These are phyloP conservation scores for Leptobrachium ailaonicum DNA, from an alignment of 2,113 vertebrate species.

Conservation along the genomic window DNA sequence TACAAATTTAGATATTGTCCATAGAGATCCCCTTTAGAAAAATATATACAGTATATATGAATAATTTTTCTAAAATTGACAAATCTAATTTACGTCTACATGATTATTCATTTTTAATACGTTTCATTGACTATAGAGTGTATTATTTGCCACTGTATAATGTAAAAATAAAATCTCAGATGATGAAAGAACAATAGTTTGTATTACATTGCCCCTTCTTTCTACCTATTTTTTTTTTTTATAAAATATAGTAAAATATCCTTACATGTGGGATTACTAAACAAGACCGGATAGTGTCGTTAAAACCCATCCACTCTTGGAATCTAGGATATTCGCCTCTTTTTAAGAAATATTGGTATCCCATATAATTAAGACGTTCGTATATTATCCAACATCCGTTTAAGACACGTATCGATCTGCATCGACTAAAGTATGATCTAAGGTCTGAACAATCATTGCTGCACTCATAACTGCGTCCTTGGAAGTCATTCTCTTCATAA, in stretches of 20 bases:
- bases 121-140: no score
- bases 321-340: slow-evolving; percentile 48
- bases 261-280: slow-evolving; percentile 32
- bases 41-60: no score
- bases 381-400: slow-evolving; percentile 63
- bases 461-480: slow-evolving; percentile 48
- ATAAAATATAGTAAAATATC: background rate
- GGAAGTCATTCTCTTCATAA: slow-evolving; percentile 46
- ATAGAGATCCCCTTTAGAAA: no score
- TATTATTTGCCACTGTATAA: no score
- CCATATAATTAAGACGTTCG: slow-evolving; percentile 58
- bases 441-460: slow-evolving; percentile 37
- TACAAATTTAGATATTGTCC: no score
- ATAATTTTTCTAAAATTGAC: no score
- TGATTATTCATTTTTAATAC: no score
- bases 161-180: no score
- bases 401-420: slow-evolving; percentile 46
- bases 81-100: no score
- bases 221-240: no score
- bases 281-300: slow-evolving; percentile 44
- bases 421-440: slow-evolving; percentile 31
- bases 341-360: slow-evolving; percentile 45
- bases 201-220: no score
- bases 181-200: no score
- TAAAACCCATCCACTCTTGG: slow-evolving; percentile 48